A percentile compares a stretch with the other conserved stretches of the same genome.
These are phyloP conservation scores for Psittacula cyanocephala DNA, from an alignment of 2,113 vertebrate species.

Conservation along the genomic window DNA sequence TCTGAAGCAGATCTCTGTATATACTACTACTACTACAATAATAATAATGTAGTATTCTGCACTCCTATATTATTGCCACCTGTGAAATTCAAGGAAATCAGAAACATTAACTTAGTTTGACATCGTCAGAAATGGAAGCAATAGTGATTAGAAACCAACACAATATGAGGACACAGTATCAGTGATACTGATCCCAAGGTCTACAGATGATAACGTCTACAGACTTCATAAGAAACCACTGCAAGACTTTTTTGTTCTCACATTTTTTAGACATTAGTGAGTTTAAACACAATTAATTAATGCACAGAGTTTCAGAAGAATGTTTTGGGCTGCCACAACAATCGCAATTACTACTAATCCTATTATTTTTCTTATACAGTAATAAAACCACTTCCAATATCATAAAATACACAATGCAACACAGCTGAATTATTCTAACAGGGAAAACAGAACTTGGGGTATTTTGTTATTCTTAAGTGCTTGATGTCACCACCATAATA, in stretches of 20 bases:
- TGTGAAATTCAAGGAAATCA: background rate
- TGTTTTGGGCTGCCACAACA: background rate
- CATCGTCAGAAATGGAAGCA: background rate
- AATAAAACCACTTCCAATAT: background rate
- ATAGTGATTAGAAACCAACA: background rate
- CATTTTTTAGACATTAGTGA: background rate
- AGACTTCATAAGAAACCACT: background rate
- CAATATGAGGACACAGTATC: background rate
- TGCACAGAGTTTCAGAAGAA: background rate
- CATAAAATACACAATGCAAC: background rate
- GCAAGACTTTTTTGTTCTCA: background rate
- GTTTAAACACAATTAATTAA: background rate
- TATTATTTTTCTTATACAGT: background rate
- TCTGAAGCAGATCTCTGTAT: constrained; percentile 20
- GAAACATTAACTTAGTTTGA: background rate
- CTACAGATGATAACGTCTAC: background rate
- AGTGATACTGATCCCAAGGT: background rate
- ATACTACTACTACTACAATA: background rate
- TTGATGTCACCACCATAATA: background rate
- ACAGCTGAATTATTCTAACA: background rate
- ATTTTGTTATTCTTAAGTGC: background rate
- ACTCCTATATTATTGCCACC: background rate
- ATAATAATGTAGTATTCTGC: background rate
- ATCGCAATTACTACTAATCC: background rate
- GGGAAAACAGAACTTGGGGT: background rate